Conservation (phyloP, 2,797 vertebrate genomes). For the Sebastes nivosus region DNA sequence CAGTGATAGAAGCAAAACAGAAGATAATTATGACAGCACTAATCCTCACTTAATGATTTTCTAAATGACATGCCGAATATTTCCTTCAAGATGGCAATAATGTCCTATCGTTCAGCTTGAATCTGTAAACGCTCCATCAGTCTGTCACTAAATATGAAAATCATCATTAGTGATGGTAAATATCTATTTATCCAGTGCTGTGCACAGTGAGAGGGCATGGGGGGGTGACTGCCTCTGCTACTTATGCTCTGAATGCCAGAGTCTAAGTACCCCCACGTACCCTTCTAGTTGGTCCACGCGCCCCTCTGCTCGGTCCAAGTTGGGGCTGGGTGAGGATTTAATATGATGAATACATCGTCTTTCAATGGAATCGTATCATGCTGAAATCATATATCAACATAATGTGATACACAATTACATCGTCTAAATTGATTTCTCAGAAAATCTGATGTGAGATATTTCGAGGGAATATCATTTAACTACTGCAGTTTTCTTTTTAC, state of each 20-base stretch:
- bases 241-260: slow-evolving; percentile 1
- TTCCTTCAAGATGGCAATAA: slow-evolving; percentile 20
- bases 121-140: slow-evolving; percentile 45
- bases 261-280: neutral
- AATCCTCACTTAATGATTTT: slow-evolving; percentile 26
- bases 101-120: slow-evolving; percentile 15
- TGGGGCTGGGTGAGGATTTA: neutral
- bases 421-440: neutral
- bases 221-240: slow-evolving; percentile 5
- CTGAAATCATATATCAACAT: neutral
- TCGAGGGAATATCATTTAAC: too few species aligned
- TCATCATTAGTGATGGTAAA: slow-evolving; percentile 57
- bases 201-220: slow-evolving; percentile 3
- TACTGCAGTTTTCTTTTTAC: too few species aligned
- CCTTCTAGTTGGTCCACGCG: neutral
- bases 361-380: neutral
- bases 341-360: neutral
- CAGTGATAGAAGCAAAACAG: neutral
- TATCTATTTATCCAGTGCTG: slow-evolving; percentile 40
- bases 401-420: neutral
- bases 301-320: neutral
- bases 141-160: slow-evolving; percentile 60
- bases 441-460: too few species aligned
- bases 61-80: slow-evolving; percentile 20
- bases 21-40: slow-evolving; percentile 1